Base-by-base conservation (phyloP, 2,888 invertebrate genomes). In the Frankliniella fusca region DNA sequence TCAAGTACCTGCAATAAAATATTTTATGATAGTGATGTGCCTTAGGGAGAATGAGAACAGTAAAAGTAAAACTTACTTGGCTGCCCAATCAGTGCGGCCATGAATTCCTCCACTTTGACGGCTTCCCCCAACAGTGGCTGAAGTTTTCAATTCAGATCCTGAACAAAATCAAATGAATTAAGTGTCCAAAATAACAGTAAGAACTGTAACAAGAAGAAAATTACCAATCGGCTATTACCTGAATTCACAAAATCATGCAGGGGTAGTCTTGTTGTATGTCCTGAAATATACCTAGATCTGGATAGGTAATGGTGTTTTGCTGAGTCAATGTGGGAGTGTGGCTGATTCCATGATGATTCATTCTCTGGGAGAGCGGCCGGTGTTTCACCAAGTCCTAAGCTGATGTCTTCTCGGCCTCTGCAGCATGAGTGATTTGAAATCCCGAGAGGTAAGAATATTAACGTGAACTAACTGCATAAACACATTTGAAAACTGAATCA, bases 41-140 rank as follows among this genome's bases (percentile, higher is more conserved):
- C 10, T 27, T 5, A 23, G 3, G 12, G 12, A 27, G 23, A 23
- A 76, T 10, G 23, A n/a, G 9, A n/a, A n/a, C n/a, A 70, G n/a
- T 12, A 27, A 27, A 10, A 23, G 9, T 27, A 27, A 27, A 5
- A 84, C 84, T 84, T 93, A 96, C 91, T 95, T 95, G 83, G 95
- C 93, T 83, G 94, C 93, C 95, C 95, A 95, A 88, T 94, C 94
- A 82, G 93, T 92, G 83, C 94, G 90, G 80, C 92, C 91, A 83
- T 89, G 88, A 54, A 89, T 86, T 80, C 89, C 88, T 76, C 70
- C 70, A 27, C 70, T 76, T 27, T 76, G 27, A 12, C 70, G 23
- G 70, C 12, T 27, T 76, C 70, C 70, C 12, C 70, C 70, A 27
- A 76, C 70, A 76, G 70, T 23, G 12, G 70, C 27, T 11, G 70